phyloP scores from a whole-genome alignment of 2,888 invertebrate genomes.

The Eilema caniola region DNA sequence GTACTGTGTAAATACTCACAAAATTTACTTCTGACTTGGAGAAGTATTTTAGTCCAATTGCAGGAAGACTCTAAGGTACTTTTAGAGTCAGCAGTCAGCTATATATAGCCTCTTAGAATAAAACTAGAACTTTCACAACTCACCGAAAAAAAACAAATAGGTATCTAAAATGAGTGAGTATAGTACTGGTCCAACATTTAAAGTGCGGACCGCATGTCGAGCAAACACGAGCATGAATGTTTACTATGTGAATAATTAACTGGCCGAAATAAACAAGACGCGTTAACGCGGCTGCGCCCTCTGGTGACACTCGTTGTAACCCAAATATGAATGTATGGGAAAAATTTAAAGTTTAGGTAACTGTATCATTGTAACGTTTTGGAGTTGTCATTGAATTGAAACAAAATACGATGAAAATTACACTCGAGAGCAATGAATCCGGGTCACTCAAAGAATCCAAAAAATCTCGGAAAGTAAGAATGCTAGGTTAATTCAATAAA shows the following conservation, averaged over 20 bases:
- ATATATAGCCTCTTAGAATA: background rate
- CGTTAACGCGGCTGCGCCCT: constrained; percentile 65
- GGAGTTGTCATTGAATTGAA: too few relatives aligned
- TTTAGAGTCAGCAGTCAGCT: background rate
- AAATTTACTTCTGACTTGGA: too few relatives aligned
- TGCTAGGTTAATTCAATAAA: too few relatives aligned
- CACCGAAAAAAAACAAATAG: constrained; percentile 1
- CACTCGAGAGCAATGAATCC: too few relatives aligned
- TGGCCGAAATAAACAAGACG: constrained; percentile 67
- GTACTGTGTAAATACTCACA: too few relatives aligned
- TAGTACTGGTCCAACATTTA: constrained; percentile 32
- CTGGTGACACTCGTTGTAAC: constrained; percentile 53
- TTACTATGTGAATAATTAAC: constrained; percentile 74
- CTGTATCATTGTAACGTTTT: constrained; percentile 12
- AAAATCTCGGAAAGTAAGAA: too few relatives aligned
- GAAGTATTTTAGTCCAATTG: too few relatives aligned
- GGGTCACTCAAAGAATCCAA: too few relatives aligned
- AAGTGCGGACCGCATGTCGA: constrained; percentile 54
- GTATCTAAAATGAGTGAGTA: constrained; percentile 8
- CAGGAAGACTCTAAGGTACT: too few relatives aligned
- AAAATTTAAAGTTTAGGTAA: constrained; percentile 30
- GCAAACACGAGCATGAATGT: constrained; percentile 65
- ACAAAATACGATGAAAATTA: too few relatives aligned
- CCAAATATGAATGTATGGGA: constrained; percentile 41
- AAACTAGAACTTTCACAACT: background rate